Evolutionary conservation across 37 sponge, comb jelly and placozoan species (phyloP).

Genomic region (Ianthella basta): DNA sequence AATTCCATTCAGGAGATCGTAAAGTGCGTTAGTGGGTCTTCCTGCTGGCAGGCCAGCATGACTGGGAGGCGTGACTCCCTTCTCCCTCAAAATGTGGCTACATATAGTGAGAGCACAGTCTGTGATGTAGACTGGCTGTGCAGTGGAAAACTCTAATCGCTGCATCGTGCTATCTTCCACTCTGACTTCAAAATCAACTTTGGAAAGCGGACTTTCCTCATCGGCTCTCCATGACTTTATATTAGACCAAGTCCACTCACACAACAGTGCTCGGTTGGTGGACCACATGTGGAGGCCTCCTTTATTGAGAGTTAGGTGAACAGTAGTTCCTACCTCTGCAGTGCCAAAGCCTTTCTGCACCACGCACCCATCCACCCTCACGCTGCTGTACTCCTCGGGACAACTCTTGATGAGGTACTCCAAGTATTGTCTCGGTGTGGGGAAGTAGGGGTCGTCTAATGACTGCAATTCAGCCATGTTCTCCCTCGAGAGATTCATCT

Average conservation of each 20-base stretch:
- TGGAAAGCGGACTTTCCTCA: not conserved
- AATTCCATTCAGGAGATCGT: not conserved
- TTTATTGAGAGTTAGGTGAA: not conserved
- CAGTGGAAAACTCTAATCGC: not conserved
- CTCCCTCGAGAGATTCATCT: slow-evolving; percentile 1
- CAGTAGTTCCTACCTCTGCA: not conserved
- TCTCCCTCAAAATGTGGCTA: not conserved
- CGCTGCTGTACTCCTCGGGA: not conserved
- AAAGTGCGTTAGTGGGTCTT: not conserved
- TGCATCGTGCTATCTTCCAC: not conserved
- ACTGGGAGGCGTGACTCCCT: not conserved
- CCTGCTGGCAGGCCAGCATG: not conserved
- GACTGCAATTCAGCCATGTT: slow-evolving; percentile 31
- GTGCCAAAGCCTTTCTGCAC: not conserved
- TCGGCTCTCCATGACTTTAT: not conserved
- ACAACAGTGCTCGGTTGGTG: not conserved
- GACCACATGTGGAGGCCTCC: not conserved
- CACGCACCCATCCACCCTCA: not conserved
- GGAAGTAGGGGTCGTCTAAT: slow-evolving; percentile 50
- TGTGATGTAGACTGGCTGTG: slow-evolving; percentile 8
- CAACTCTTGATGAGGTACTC: slow-evolving; percentile 27
- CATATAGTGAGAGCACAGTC: not conserved
- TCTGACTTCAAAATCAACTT: not conserved
- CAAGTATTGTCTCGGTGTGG: slow-evolving; percentile 58
- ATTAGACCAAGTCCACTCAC: not conserved